Base-by-base conservation (phyloP, 2,797 vertebrate species). In the Sciurus carolinensis region DNA sequence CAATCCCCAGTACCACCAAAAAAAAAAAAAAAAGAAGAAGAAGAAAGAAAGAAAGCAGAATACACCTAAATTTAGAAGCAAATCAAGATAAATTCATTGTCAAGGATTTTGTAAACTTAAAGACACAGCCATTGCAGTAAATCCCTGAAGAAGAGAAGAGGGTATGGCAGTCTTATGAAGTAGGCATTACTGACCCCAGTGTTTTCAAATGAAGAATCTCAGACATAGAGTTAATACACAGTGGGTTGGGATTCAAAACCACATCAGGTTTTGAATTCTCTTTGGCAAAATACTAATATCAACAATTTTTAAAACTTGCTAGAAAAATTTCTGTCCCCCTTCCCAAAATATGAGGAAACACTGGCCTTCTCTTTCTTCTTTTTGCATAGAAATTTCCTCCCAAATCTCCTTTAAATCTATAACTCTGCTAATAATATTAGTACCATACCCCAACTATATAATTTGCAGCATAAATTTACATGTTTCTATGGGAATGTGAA, bases 231-330 rank as follows among this genome's bases (percentile, higher is more conserved):
- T 59, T 64, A 66, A n/a, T 20, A 24, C 33, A 77, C 33, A 72
- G 14, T 26, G 1, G 57, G 4, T 2, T 81, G 52, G 42, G 28
- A 44, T 75, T 86, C 72, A 62, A 76, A 94, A 24, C 20, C 7
- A 62, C 24, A 42, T 30, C 59, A 24, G 3, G 44, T 62, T 62
- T 26, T 62, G 59, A 62, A 24, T 75, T 13, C 73, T 85, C 8
- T 83, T 52, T 20, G 33, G 24, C 42, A 92, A 36, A 87, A 81
- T 28, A 57, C 20, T 71, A 86, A 47, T 13, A 66, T 30, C 44
- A 66, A 64, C 33, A 69, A 17, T 47, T 95, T 94, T 54, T 77
- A 90, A 88, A 90, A 66, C n/a, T 42, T 64, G 22, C 54, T 67
- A 33, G 18, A 76, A 47, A 76, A 64, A 26, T 10, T 76, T 71